A percentile compares a stretch with the other conserved stretches of the same genome.
These are phyloP conservation scores for Congeria kusceri DNA, from an alignment of 2,888 invertebrate species.

Conservation along the genomic window DNA sequence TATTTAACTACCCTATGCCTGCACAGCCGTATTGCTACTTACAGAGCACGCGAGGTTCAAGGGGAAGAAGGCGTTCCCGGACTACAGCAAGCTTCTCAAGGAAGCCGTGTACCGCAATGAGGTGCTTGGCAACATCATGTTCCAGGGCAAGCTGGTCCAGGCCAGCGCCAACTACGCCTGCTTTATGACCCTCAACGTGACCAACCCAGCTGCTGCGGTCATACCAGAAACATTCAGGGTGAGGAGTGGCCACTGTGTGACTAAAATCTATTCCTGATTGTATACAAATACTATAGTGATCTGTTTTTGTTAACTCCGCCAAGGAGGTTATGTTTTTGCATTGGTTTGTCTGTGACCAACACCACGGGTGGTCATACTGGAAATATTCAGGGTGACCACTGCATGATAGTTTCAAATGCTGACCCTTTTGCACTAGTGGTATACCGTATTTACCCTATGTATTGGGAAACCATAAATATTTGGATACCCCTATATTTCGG, in stretches of 20 bases:
- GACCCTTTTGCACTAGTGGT: too few relatives aligned
- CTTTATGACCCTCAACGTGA: constrained; percentile 82
- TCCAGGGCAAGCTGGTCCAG: constrained; percentile 81
- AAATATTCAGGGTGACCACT: too few relatives aligned
- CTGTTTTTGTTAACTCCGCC: too few relatives aligned
- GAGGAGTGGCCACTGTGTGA: constrained; percentile 26
- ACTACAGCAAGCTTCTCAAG: constrained; percentile 79
- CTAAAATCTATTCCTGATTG: too few relatives aligned
- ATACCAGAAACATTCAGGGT: constrained; percentile 83
- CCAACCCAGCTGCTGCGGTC: constrained; percentile 64
- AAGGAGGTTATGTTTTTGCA: too few relatives aligned
- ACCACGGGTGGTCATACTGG: too few relatives aligned
- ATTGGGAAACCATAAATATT: too few relatives aligned
- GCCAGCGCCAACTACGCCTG: constrained; percentile 83
- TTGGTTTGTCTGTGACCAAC: too few relatives aligned
- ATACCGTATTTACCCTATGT: too few relatives aligned
- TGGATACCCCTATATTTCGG: too few relatives aligned
- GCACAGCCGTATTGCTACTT: not conserved
- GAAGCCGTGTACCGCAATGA: constrained; percentile 78
- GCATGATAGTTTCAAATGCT: too few relatives aligned
- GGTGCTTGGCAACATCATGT: constrained; percentile 82
- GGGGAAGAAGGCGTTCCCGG: constrained; percentile 69
- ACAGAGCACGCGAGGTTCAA: constrained; percentile 70
- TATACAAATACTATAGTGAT: too few relatives aligned
- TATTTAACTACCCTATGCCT: not conserved